Evolutionary conservation across 2,888 invertebrate species (phyloP).

Genomic region (Rugalucina vietnamica): DNA sequence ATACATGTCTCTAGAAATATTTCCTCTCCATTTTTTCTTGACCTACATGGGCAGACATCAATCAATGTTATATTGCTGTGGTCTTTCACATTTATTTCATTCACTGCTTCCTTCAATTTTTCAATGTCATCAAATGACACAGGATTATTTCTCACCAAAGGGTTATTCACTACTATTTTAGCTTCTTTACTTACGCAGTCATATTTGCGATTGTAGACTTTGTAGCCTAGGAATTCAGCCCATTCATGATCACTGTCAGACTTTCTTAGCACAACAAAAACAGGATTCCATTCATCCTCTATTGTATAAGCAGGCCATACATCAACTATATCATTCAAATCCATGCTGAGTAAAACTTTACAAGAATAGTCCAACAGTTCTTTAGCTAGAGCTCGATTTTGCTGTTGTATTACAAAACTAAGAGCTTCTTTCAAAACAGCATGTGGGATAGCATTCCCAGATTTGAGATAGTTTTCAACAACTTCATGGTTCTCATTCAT

Average conservation of each 20-base stretch:
- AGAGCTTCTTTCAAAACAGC: conserved; percentile 49
- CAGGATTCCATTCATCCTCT: conserved; percentile 45
- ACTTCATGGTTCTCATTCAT: conserved; percentile 40
- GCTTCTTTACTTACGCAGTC: conserved; percentile 46
- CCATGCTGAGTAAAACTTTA: conserved; percentile 36
- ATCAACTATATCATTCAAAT: conserved; percentile 45
- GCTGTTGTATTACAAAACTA: conserved; percentile 33
- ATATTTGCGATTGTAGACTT: conserved; percentile 46
- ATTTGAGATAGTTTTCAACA: conserved; percentile 42
- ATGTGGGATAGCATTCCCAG: conserved; percentile 51
- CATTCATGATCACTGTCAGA: conserved; percentile 31
- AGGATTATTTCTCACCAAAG: conserved; percentile 29
- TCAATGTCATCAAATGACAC: conserved; percentile 28
- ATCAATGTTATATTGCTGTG: conserved; percentile 51
- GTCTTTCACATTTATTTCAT: conserved; percentile 23
- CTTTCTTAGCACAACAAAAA: conserved; percentile 50
- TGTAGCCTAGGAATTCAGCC: conserved; percentile 54
- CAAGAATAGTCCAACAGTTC: conserved; percentile 51
- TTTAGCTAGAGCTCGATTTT: conserved; percentile 36
- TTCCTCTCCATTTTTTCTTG: conserved; percentile 41
- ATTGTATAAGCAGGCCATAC: conserved; percentile 52
- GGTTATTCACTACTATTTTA: conserved; percentile 29
- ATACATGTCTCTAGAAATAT: conserved; percentile 51
- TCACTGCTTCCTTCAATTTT: conserved; percentile 25
- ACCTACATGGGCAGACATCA: conserved; percentile 47